phyloP scores from a whole-genome alignment of 2,113 vertebrate species.

The Tupaia tana region DNA sequence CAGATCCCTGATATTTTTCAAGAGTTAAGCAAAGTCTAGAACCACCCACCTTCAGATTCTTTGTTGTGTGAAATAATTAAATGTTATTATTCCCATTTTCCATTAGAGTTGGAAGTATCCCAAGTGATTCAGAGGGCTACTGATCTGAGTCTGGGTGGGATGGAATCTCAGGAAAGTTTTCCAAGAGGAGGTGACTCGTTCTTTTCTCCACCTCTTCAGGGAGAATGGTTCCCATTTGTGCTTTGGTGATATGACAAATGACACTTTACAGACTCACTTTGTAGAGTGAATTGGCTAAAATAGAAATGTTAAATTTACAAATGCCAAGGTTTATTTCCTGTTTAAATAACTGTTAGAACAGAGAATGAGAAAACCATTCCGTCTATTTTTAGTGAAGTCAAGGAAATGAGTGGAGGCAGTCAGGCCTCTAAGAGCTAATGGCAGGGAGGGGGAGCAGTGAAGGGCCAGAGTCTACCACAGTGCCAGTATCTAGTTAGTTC shows the following conservation, averaged over 20 bases:
- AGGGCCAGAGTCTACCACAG: neutral
- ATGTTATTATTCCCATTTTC: neutral
- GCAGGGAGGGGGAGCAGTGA: too few relatives aligned
- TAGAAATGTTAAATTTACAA: neutral
- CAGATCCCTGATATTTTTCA: neutral
- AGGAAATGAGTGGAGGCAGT: neutral
- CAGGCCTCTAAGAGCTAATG: neutral
- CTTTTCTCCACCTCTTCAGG: neutral
- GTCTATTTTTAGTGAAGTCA: neutral
- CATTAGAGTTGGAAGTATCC: neutral
- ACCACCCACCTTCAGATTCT: neutral
- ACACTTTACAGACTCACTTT: neutral
- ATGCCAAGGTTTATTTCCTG: slow-evolving; percentile 8
- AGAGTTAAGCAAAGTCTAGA: neutral
- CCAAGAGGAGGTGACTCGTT: neutral
- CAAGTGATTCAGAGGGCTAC: neutral
- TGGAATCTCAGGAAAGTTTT: neutral
- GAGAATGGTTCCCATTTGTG: neutral
- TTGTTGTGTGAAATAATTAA: neutral
- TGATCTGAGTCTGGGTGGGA: neutral
- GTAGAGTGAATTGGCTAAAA: neutral
- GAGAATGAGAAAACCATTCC: slow-evolving; percentile 3
- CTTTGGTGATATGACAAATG: slow-evolving; percentile 30
- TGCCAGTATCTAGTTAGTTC: neutral
- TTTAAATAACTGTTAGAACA: slow-evolving; percentile 37